phyloP scores from a whole-genome alignment of 2,797 vertebrate genomes.

The Pantherophis alleghaniensis region DNA sequence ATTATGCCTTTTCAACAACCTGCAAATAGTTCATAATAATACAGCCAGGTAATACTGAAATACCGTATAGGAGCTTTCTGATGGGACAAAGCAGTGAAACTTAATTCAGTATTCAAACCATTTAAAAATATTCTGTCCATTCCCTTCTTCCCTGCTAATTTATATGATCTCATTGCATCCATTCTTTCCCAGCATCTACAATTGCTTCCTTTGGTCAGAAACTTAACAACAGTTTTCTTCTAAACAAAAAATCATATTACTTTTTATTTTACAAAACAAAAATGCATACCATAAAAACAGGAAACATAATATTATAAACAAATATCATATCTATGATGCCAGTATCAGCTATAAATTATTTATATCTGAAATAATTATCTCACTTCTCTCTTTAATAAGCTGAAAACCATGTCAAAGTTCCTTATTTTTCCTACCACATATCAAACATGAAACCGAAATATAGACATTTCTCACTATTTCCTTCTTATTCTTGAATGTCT shows the following conservation, averaged over 20 bases:
- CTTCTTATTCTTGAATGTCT: not conserved
- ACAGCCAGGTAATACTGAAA: not conserved
- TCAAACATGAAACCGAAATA: not conserved
- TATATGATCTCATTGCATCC: not conserved
- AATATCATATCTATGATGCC: not conserved
- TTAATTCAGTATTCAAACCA: not conserved
- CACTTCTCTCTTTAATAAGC: not conserved
- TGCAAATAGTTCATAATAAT: not conserved
- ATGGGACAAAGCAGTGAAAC: not conserved
- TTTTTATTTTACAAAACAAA: not conserved
- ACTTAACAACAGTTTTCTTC: not conserved
- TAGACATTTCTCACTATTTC: not conserved
- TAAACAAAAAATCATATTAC: not conserved
- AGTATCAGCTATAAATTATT: not conserved
- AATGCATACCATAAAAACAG: not conserved
- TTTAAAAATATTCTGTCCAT: not conserved
- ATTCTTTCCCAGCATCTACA: not conserved
- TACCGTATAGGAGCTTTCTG: not conserved
- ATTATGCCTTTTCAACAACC: not conserved
- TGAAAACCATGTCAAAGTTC: not conserved
- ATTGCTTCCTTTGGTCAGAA: not conserved
- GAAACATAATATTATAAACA: not conserved
- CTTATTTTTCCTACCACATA: not conserved
- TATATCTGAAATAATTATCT: not conserved
- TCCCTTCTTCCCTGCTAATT: not conserved